Evolutionary conservation across 1,140 invertebrate species (phyloP).

Genomic region (Drosophila mauritiana): DNA sequence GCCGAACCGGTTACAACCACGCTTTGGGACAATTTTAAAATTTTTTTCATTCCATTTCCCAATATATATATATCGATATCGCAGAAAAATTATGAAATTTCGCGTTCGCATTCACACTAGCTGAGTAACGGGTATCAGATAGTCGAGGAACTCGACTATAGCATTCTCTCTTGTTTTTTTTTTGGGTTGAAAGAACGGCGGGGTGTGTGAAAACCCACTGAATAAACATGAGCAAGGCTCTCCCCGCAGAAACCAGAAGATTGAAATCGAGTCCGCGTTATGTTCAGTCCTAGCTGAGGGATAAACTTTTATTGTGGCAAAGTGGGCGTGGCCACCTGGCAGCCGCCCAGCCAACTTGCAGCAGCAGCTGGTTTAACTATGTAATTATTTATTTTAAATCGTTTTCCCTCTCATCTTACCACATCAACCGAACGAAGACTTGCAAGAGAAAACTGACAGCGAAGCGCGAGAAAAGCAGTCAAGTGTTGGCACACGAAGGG

Average conservation of each 20-base stretch:
- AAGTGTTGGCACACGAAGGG: conserved; percentile 29
- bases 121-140: no score
- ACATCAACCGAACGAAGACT: background rate
- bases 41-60: no score
- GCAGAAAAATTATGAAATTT: no score
- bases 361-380: conserved; percentile 52
- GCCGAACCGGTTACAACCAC: no score
- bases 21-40: no score
- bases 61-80: no score
- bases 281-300: conserved; percentile 18
- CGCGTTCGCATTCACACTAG: no score
- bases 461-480: conserved; percentile 9
- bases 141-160: no score
- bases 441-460: background rate
- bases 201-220: conserved; percentile 10
- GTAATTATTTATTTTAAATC: conserved; percentile 66
- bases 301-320: conserved; percentile 28
- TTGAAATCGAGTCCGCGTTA: conserved; percentile 67
- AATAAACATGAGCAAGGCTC: conserved; percentile 69
- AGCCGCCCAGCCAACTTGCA: conserved; percentile 12
- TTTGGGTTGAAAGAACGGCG: background rate
- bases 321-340: conserved; percentile 22
- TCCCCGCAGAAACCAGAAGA: conserved; percentile 40
- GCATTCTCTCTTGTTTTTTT: background rate
- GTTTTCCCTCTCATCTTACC: conserved; percentile 42